Conservation (phyloP, 2,797 vertebrate species). For the Champsocephalus gunnari region DNA sequence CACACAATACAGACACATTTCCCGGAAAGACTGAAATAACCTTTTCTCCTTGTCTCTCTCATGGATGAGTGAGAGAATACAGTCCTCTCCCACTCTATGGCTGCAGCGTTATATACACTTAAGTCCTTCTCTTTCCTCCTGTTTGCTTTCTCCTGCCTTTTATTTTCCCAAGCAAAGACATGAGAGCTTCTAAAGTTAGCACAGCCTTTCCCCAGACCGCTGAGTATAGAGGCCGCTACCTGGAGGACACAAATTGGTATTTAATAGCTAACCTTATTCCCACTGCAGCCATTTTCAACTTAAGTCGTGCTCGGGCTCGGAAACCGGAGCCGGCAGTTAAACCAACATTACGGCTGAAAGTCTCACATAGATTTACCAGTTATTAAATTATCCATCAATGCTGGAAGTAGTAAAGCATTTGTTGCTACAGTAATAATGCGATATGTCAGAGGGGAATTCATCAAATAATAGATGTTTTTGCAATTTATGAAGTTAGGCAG, state of each 20-base stretch:
- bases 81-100: slow-evolving; percentile 41
- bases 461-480: slow-evolving; percentile 11
- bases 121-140: slow-evolving; percentile 16
- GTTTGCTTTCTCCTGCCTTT: slow-evolving; percentile 25
- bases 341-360: slow-evolving; percentile 36
- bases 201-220: slow-evolving; percentile 25
- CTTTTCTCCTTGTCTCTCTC: slow-evolving; percentile 48
- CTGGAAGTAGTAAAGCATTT: slow-evolving; percentile 29
- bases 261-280: slow-evolving; percentile 64
- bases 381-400: slow-evolving; percentile 35
- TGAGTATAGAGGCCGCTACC: slow-evolving; percentile 50
- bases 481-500: not conserved
- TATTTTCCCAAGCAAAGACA: slow-evolving; percentile 39
- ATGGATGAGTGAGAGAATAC: slow-evolving; percentile 65
- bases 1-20: slow-evolving; percentile 58
- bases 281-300: slow-evolving; percentile 66
- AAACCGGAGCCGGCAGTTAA: slow-evolving; percentile 46
- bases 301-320: slow-evolving; percentile 44
- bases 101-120: slow-evolving; percentile 28
- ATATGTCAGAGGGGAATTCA: slow-evolving; percentile 15
- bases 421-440: slow-evolving; percentile 6
- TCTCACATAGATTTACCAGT: slow-evolving; percentile 23
- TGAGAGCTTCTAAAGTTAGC: slow-evolving; percentile 38
- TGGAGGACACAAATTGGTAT: slow-evolving; percentile 56
- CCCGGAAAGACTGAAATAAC: slow-evolving; percentile 69